A percentile compares a stretch with the other conserved stretches of the same genome.
These are phyloP conservation scores for Sorex araneus DNA, from an alignment of 2,113 vertebrate genomes.

Conservation along the genomic window DNA sequence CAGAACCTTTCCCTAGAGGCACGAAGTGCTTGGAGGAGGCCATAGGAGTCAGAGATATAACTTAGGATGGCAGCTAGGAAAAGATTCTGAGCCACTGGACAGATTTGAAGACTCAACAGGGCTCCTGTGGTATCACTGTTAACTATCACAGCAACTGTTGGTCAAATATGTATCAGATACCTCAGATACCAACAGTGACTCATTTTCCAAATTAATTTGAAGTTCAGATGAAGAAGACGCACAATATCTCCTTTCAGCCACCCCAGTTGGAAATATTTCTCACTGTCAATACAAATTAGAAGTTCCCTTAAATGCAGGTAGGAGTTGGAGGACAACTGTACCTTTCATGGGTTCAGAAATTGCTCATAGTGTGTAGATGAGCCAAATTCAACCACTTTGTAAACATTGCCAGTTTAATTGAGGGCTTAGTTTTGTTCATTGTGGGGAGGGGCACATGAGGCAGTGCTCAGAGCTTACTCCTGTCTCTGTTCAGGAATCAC, in stretches of 20 bases:
- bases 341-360: constrained; percentile 20
- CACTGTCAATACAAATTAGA: constrained; percentile 35
- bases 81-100: background rate
- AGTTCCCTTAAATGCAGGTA: constrained; percentile 3
- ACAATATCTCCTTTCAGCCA: background rate
- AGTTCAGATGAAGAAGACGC: background rate
- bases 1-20: background rate
- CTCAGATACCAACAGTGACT: constrained; percentile 9
- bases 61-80: background rate
- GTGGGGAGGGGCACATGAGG: too few relatives aligned
- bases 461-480: too few relatives aligned
- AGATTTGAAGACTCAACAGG: background rate
- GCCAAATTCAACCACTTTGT: background rate
- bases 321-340: background rate
- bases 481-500: too few relatives aligned
- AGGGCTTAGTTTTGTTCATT: background rate
- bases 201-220: constrained; percentile 70
- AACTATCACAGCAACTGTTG: background rate
- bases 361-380: background rate
- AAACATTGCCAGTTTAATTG: background rate
- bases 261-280: constrained; percentile 18
- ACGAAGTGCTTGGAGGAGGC: constrained; percentile 9
- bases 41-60: background rate
- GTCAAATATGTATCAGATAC: background rate
- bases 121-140: background rate